These are phyloP conservation scores for Meta bourneti DNA, from an alignment of 2,888 invertebrate genomes.

Conservation along the genomic window DNA sequence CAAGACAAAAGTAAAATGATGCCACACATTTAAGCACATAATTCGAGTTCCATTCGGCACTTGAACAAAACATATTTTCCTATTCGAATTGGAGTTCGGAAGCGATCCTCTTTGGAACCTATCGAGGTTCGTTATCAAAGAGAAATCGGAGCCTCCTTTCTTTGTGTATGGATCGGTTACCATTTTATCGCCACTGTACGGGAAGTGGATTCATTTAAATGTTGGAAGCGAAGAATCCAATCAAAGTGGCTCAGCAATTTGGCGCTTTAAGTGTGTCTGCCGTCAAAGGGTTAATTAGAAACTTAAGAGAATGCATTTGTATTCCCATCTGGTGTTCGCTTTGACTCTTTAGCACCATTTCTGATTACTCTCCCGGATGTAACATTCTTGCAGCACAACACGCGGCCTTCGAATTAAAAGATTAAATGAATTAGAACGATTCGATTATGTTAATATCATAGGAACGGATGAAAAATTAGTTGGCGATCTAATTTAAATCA, in stretches of 20 bases:
- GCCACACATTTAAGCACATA: too few species aligned
- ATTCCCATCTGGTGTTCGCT: constrained; percentile 61
- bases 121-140: not conserved
- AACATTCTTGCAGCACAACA: not conserved
- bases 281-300: constrained; percentile 67
- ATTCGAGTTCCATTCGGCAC: too few species aligned
- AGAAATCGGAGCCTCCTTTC: constrained; percentile 9
- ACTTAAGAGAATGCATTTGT: constrained; percentile 62
- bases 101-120: not conserved
- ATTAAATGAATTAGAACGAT: constrained; percentile 32
- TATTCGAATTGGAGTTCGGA: too few species aligned
- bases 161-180: constrained; percentile 1
- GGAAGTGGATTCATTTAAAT: constrained; percentile 41
- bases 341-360: constrained; percentile 40
- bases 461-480: constrained; percentile 14
- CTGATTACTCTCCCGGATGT: constrained; percentile 1
- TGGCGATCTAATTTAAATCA: not conserved
- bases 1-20: too few species aligned
- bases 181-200: constrained; percentile 20
- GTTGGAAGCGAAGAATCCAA: constrained; percentile 41
- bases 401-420: constrained; percentile 11
- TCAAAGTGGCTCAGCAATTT: constrained; percentile 52
- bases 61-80: too few species aligned
- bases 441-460: constrained; percentile 13
- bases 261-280: constrained; percentile 55